These are phyloP conservation scores for Verasper variegatus DNA, from an alignment of 2,113 vertebrate genomes.

Conservation along the genomic window DNA sequence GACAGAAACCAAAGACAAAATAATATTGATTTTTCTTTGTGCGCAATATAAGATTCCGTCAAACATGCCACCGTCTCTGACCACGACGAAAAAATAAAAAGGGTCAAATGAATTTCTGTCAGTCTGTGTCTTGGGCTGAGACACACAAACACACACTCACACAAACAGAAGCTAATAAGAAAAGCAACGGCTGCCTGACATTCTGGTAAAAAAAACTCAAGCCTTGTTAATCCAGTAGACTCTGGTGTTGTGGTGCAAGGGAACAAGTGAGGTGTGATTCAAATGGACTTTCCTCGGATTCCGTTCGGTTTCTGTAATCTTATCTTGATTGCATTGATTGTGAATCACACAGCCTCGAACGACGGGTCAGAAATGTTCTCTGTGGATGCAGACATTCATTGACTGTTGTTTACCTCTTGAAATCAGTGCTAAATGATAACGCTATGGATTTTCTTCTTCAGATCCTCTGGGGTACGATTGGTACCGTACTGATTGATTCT, in stretches of 20 bases:
- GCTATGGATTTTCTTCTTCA: no score
- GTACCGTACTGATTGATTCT: background rate
- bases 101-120: background rate
- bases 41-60: background rate
- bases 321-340: slow-evolving; percentile 27
- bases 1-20: slow-evolving; percentile 15
- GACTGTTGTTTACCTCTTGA: background rate
- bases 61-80: background rate
- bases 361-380: background rate
- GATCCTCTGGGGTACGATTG: no score
- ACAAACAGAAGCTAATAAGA: background rate
- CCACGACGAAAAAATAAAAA: background rate
- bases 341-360: slow-evolving; percentile 19
- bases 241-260: background rate
- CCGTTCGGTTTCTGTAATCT: background rate
- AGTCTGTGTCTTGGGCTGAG: background rate
- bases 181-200: background rate
- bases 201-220: background rate
- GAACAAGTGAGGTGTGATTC: background rate
- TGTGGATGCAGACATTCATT: background rate
- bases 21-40: slow-evolving; percentile 36
- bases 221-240: background rate
- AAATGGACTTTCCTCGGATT: background rate
- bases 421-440: slow-evolving; percentile 2
- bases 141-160: background rate